Percentiles rank a stretch among this genome's conserved stretches.
Evolutionary conservation across 2,888 invertebrate genomes (phyloP).

Genomic region (Gymnoscelis rufifasciata): DNA sequence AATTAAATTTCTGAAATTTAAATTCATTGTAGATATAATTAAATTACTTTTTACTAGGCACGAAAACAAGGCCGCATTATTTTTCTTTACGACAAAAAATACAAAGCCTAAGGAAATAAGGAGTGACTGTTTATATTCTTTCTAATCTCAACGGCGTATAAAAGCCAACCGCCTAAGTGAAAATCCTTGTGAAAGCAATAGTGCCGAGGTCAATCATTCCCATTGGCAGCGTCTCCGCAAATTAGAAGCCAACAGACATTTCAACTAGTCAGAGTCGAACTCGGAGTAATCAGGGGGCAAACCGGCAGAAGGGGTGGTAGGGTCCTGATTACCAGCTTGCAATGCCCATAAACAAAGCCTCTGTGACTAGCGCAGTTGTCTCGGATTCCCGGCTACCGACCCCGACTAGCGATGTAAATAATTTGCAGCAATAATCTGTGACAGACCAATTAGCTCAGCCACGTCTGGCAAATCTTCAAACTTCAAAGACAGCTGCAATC

Average conservation of each 20-base stretch:
- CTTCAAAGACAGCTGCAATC: conserved; percentile 19
- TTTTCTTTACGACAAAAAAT: no score
- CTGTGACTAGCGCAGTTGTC: conserved; percentile 56
- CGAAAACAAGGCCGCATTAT: no score
- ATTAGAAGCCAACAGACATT: conserved; percentile 62
- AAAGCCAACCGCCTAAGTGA: conserved; percentile 34
- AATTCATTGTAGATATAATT: no score
- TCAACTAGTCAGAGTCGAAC: conserved; percentile 46
- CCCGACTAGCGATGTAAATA: conserved; percentile 53
- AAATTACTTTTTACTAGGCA: no score
- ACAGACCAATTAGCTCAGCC: conserved; percentile 26
- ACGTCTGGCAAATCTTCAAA: conserved; percentile 25
- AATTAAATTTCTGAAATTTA: no score
- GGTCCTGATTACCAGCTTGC: conserved; percentile 53
- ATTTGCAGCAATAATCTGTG: conserved; percentile 40
- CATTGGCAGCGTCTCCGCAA: conserved; percentile 47
- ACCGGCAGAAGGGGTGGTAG: neutral
- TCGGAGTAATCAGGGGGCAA: conserved; percentile 18
- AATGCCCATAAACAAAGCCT: conserved; percentile 60
- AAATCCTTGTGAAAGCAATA: conserved; percentile 40
- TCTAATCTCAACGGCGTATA: conserved; percentile 34
- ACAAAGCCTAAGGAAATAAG: no score
- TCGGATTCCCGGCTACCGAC: conserved; percentile 54
- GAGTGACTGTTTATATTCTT: no score
- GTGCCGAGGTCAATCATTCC: conserved; percentile 51